Evolutionary conservation across 1,140 invertebrate species (phyloP).

Genomic region (Philopotamus ludificatus): DNA sequence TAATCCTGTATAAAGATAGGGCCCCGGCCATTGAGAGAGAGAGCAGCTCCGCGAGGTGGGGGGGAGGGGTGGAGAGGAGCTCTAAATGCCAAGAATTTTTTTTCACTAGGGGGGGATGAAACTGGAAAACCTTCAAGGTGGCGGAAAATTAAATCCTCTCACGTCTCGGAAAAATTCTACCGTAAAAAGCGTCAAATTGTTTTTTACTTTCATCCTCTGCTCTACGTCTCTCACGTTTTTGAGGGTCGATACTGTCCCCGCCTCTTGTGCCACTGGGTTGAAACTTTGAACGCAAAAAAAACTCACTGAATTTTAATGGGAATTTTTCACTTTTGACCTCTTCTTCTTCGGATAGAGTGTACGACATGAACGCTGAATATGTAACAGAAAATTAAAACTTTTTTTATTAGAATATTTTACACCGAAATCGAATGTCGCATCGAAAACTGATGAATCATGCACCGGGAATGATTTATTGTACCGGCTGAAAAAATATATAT

Average conservation of each 20-base stretch:
- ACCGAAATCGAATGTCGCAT: no score
- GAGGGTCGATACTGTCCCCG: conserved; percentile 11
- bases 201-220: conserved; percentile 28
- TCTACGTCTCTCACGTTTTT: not conserved
- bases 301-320: conserved; percentile 25
- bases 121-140: conserved; percentile 27
- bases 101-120: conserved; percentile 12
- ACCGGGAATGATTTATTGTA: no score
- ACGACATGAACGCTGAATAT: not conserved
- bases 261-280: not conserved
- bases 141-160: conserved; percentile 40
- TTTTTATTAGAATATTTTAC: no score
- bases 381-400: conserved; percentile 5
- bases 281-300: not conserved
- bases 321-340: conserved; percentile 26
- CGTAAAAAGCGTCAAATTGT: conserved; percentile 42
- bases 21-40: conserved; percentile 11
- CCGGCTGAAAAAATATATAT: no score
- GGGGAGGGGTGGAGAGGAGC: not conserved
- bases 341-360: not conserved
- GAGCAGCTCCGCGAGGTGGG: not conserved
- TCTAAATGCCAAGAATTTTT: conserved; percentile 28
- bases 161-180: conserved; percentile 36
- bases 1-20: conserved; percentile 39
- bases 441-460: no score